Conservation (phyloP, 2,113 vertebrate genomes). For the Brachypodius melanocephalos region DNA sequence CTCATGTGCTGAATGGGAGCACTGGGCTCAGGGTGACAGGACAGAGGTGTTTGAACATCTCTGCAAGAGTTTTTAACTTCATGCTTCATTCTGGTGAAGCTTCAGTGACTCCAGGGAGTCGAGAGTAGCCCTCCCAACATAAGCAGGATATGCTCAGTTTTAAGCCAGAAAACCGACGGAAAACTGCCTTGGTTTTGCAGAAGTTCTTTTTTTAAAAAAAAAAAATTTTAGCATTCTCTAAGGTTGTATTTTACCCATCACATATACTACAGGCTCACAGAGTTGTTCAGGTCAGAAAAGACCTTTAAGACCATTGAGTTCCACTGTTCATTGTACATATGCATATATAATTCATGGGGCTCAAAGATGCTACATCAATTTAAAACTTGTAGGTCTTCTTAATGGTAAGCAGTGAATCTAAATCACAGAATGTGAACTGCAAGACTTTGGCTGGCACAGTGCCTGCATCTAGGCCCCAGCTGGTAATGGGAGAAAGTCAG, state of each 20-base stretch:
- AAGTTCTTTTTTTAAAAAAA: too few relatives aligned
- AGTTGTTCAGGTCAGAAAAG: neutral
- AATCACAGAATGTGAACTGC: neutral
- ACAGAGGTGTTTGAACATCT: neutral
- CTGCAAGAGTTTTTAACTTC: neutral
- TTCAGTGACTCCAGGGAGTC: neutral
- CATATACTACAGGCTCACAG: neutral
- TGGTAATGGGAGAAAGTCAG: neutral
- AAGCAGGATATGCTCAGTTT: neutral
- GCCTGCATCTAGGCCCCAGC: neutral
- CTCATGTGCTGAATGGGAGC: fast-evolving
- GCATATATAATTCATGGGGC: neutral
- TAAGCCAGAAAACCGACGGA: neutral
- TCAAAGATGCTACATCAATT: neutral
- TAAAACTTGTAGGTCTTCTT: neutral
- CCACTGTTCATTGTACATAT: neutral
- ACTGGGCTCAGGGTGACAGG: neutral
- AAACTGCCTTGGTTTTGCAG: neutral
- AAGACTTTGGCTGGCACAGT: neutral
- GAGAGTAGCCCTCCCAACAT: neutral
- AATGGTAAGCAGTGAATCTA: neutral
- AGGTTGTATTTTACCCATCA: neutral
- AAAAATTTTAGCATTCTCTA: too few relatives aligned
- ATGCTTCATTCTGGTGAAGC: neutral
- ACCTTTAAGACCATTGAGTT: neutral